Base-by-base conservation (phyloP, 2,888 invertebrate genomes). In the Buathra laborator region DNA sequence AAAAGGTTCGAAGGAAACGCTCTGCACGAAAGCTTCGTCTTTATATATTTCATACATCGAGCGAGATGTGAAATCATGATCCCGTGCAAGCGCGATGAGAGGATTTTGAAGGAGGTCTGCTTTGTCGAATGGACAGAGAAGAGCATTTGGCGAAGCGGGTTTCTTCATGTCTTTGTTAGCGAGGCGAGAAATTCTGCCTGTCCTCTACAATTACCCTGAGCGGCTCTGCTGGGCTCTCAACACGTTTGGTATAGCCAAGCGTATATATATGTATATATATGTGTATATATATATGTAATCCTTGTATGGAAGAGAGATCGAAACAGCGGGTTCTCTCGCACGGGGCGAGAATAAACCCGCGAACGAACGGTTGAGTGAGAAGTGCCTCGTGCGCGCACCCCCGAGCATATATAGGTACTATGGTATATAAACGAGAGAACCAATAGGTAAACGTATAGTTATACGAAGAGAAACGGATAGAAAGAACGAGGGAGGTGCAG, bases 101-200 rank as follows among this genome's bases (percentile, higher is more conserved):
- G 71, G 77, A 72, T 78, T 62, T 71, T 77, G 78, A 66, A 75
- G 81, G 79, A 74, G 78, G 48, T 66, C 68, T 75, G 37, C 81
- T 81, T 85, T 85, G 83, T 85, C 85, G 82, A 82, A 76, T 76
- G 78, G 70, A 51, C 59, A 19, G 71, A 72, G 37, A 56, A 72
- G 44, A 62, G 37, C 32, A 74, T n/a, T 37, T 76, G 24, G 43
- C 67, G 75, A 56, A 82, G 85, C 82, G 85, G 82, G 85, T 93
- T 92, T 90, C 83, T 92, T 91, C 91, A 88, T 90, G 92, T 92
- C 93, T 93, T 93, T 93, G 93, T 93, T 93, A 90, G 90, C 90
- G 90, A 93, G 93, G 93, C 93, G 93, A 92, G 93, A 93, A 92
- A 93, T 92, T 91, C 92, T 91, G 92, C 89, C 92, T 90, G 93